Percentiles rank a stretch among this genome's conserved stretches.
Conservation (phyloP, 1,140 invertebrate species). For the Araneus ventricosus region DNA sequence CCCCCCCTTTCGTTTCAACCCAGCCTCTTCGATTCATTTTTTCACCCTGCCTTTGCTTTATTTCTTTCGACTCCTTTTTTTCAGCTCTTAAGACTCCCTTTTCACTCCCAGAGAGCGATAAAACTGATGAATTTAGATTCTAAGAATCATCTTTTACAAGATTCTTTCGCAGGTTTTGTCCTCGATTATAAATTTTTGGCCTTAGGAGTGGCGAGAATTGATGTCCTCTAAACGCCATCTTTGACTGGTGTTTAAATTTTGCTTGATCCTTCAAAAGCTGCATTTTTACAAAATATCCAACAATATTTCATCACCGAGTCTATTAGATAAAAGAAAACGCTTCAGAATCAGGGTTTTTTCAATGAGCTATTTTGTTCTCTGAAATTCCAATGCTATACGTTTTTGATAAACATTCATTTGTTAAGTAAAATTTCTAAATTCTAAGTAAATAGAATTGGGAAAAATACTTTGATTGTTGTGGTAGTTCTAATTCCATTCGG, state of each 20-base stretch:
- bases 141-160: constrained; percentile 25
- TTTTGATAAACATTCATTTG: no score
- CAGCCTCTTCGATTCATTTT: constrained; percentile 52
- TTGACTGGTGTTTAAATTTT: neutral
- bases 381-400: no score
- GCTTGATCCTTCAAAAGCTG: constrained; percentile 9
- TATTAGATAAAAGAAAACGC: no score
- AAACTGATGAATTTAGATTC: constrained; percentile 72
- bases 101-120: constrained; percentile 66
- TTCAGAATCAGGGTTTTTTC: no score
- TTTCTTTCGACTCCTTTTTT: neutral
- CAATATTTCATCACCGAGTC: no score
- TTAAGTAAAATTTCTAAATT: no score
- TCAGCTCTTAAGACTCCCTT: constrained; percentile 61
- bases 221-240: neutral
- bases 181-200: constrained; percentile 3
- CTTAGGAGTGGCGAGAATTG: constrained; percentile 3
- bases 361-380: no score
- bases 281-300: neutral
- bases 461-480: no score
- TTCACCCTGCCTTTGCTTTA: neutral
- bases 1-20: neutral
- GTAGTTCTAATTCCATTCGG: no score
- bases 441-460: no score
- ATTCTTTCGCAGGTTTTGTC: constrained; percentile 38